Evolutionary conservation across 2,888 invertebrate genomes (phyloP), one percentile per base, ranked within the genome.

Genomic region (Dendrolimus houi): DNA sequence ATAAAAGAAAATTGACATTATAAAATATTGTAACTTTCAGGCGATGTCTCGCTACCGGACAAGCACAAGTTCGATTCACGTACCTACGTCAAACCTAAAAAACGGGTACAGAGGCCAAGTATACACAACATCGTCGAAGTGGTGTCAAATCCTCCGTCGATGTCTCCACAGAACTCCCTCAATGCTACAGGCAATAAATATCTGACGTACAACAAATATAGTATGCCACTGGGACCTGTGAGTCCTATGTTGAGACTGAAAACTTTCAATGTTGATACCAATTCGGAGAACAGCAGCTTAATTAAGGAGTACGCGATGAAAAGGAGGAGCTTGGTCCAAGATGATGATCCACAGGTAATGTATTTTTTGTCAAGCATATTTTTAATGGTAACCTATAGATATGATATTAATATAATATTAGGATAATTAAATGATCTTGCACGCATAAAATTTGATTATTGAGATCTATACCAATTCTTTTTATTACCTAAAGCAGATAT

Each of bases 31-130:
- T 29, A 0, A 29, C 65, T 77, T 83, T 1, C 74, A 88, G 89
- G 76, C 74, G 81, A 87, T 60, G 58, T 75, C 63, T 63, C 83
- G 53, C 57, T 78, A 62, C 81, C 86, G 61, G 86, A 92, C 72
- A 91, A 84, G 64, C 91, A 90, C 71, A 90, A 87, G 61, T 92
- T 94, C 69, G 94, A 95, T 73, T 93, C 94, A 0, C 87, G 94
- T 68, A 95, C 95, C 9, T 95, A 93, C 77, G 94, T 94, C 56
- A 91, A 92, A 66, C 93, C 94, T 29, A 94, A 94, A 74, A 93
- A 93, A 71, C 87, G 92, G 58, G 77, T 83, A 10, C 86, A 79
- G 47, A 87, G 94, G 59, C 92, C 93, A 52, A 93, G 92, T 70
- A 92, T 94, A 62, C 94, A 94, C 60, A 90, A 81, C 63, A 85